Conservation (phyloP, 2,113 vertebrate genomes). For the cattle (Bos taurus) region ARS-UCD2.0 NC_037357.1:92027501-92028000, state of each 20-base stretch:
- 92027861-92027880: constrained; percentile 52
- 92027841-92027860: constrained; percentile 59
- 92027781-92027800: background rate
- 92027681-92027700: constrained; percentile 59
- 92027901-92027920: constrained; percentile 19
- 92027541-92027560: constrained; percentile 83
- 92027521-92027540: constrained; percentile 83
- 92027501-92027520: constrained; percentile 86
- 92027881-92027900: constrained; percentile 61
- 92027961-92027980: constrained; percentile 40
- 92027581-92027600: constrained; percentile 81
- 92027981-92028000: background rate
- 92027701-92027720: constrained; percentile 49
- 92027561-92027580: constrained; percentile 81
- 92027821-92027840: constrained; percentile 50
- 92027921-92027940: background rate
- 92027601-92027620: constrained; percentile 43
- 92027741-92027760: constrained; percentile 49
- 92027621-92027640: constrained; percentile 68
- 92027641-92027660: constrained; percentile 58
- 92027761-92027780: background rate
- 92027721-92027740: constrained; percentile 44
- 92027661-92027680: constrained; percentile 71
- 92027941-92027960: constrained; percentile 4
- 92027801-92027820: constrained; percentile 60